Base-by-base conservation (phyloP, 2,113 vertebrate species). In the Neomonachus schauinslandi region DNA sequence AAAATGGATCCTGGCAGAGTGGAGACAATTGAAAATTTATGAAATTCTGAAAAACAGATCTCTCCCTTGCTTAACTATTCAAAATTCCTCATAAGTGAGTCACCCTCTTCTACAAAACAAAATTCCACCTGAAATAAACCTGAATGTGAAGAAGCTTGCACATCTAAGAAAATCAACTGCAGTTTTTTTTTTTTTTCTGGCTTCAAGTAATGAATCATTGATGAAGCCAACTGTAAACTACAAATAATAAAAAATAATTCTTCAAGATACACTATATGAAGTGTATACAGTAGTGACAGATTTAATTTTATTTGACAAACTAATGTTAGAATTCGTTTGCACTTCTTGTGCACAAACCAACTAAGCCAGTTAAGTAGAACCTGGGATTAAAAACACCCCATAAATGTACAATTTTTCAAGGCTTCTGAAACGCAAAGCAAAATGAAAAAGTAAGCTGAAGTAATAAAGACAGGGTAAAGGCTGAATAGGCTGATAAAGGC, bases 21-120 rank as follows among this genome's bases (percentile, higher is more conserved):
- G 79, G n/a, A 65, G 26, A 79, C 80, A 57, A 95, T 33, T 89
- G 57, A 89, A 91, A 97, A 95, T 59, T 93, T 86, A 94, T 36
- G n/a, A 89, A 97, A 94, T 69, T 83, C 82, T 90, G 76, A 95
- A 94, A 98, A 97, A 86, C 71, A 95, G 46, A 82, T 83, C 49
- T 85, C 90, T 97, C 96, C 85, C 90, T 94, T 87, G 81, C 81
- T 97, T 86, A 95, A 72, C 81, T 79, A 83, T 59, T 97, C 86
- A 97, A 95, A 96, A 97, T 97, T 97, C 95, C 87, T 95, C 65
- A 69, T 0, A 39, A 97, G 65, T 96, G 96, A 97, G 95, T 98
- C 96, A 98, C 33, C 26, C 28, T 59, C 83, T 91, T 74, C 85
- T 82, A 96, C 90, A 79, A 91, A 82, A 95, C 92, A 81, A 96